Conservation (phyloP, 35 echinoderm and acorn worm species). For the Ophiothrix spiculata region DNA sequence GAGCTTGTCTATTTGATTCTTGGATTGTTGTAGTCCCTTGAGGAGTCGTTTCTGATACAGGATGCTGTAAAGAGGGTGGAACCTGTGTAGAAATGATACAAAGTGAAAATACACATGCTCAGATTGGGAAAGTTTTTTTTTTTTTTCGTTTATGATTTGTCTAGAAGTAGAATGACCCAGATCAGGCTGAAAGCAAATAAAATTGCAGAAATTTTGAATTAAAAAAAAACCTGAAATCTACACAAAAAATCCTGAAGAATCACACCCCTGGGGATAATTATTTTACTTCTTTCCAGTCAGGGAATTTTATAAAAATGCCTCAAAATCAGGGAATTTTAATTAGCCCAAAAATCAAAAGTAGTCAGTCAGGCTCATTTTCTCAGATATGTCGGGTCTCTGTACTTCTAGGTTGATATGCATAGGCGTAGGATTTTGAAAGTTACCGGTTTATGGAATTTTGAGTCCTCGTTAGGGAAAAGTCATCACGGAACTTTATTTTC, state of each 20-base stretch:
- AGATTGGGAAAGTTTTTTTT: not conserved
- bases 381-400: too few relatives aligned
- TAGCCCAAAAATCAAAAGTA: too few relatives aligned
- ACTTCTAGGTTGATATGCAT: too few relatives aligned
- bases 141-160: not conserved
- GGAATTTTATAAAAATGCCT: not conserved
- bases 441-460: not conserved
- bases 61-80: constrained; percentile 24
- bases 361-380: too few relatives aligned
- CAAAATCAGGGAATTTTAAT: too few relatives aligned
- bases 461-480: too few relatives aligned
- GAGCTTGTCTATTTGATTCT: not conserved
- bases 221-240: too few relatives aligned
- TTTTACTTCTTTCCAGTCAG: not conserved
- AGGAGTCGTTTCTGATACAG: not conserved
- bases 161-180: not conserved
- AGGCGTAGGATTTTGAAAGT: not conserved
- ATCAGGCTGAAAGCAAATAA: too few relatives aligned
- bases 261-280: not conserved
- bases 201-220: too few relatives aligned
- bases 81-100: not conserved
- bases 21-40: not conserved
- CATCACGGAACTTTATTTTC: too few relatives aligned
- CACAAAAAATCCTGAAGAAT: too few relatives aligned
- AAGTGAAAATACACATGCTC: not conserved